phyloP scores from a whole-genome alignment of 2,888 invertebrate genomes.

The Drosophila bunnanda region DNA sequence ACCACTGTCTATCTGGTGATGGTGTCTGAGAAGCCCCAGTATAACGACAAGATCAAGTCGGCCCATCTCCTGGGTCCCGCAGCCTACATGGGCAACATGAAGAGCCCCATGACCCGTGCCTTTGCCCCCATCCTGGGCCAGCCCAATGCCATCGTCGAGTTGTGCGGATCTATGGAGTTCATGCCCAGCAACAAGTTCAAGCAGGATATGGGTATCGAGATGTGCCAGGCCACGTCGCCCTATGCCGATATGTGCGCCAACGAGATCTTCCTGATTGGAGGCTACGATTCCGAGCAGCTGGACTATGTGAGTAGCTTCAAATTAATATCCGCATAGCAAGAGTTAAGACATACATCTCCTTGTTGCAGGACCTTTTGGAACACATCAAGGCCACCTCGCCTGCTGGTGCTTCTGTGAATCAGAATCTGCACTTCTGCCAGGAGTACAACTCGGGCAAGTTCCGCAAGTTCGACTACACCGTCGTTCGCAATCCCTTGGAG shows the following conservation, averaged over 20 bases:
- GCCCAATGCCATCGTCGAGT: slow-evolving; percentile 76
- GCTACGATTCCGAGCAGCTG: slow-evolving; percentile 85
- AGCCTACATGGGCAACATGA: slow-evolving; percentile 85
- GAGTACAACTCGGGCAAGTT: slow-evolving; percentile 80
- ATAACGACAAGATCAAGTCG: slow-evolving; percentile 73
- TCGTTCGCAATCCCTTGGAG: slow-evolving; percentile 82
- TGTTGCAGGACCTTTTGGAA: slow-evolving; percentile 63
- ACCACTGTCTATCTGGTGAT: slow-evolving; percentile 90
- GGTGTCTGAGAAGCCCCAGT: slow-evolving; percentile 67
- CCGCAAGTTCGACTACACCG: slow-evolving; percentile 83
- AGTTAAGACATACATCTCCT: neutral
- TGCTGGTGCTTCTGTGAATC: slow-evolving; percentile 83
- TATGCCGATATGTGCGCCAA: slow-evolving; percentile 87
- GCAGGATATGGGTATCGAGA: slow-evolving; percentile 84
- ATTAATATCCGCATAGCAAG: neutral
- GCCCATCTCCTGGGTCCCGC: slow-evolving; percentile 86
- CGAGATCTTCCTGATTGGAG: slow-evolving; percentile 87
- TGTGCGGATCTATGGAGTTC: slow-evolving; percentile 77
- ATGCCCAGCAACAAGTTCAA: slow-evolving; percentile 75
- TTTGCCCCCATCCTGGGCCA: slow-evolving; percentile 73
- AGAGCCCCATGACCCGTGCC: slow-evolving; percentile 82
- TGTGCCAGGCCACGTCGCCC: slow-evolving; percentile 83
- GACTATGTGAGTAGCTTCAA: slow-evolving; percentile 82
- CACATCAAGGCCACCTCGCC: slow-evolving; percentile 83
- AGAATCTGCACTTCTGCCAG: slow-evolving; percentile 83